Evolutionary conservation across 30 jellyfish, hydroid and myxozoan species (phyloP).

Genomic region (Rhopilema esculentum): DNA sequence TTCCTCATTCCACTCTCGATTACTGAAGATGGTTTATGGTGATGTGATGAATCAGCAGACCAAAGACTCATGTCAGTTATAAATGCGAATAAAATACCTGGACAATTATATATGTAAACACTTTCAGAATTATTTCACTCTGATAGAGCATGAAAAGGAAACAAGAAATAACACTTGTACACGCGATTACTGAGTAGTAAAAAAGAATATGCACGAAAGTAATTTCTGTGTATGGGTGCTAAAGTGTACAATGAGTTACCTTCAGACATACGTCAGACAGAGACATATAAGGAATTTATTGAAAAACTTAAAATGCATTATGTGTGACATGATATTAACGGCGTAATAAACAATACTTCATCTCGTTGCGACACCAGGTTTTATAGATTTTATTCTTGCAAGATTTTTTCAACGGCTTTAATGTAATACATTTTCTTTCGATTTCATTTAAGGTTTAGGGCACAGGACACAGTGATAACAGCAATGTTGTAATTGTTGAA

Average conservation of each 20-base stretch:
- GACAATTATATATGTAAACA: neutral
- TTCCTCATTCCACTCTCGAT: conserved; percentile 1
- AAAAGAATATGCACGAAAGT: conserved; percentile 12
- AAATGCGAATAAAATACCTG: neutral
- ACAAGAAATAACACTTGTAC: neutral
- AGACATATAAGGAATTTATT: neutral
- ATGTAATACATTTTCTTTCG: neutral
- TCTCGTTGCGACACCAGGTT: neutral
- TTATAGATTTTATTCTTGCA: conserved; percentile 13
- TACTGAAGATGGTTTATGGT: conserved; percentile 10
- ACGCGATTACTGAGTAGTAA: conserved; percentile 2
- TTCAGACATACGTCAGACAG: conserved; percentile 6
- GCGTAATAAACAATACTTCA: neutral
- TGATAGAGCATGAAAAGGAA: conserved; percentile 34
- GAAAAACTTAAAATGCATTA: conserved; percentile 1
- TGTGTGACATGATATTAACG: neutral
- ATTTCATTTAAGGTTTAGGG: conserved; percentile 3
- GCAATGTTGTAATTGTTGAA: conserved; percentile 5
- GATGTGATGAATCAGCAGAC: conserved; percentile 3
- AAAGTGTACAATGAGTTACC: conserved; percentile 15
- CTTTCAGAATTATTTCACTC: conserved; percentile 5
- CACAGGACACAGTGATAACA: conserved; percentile 19
- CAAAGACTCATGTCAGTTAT: neutral
- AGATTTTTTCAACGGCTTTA: no score
- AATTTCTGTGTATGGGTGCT: conserved; percentile 25